A percentile compares a stretch with the other conserved stretches of the same genome.
These are phyloP conservation scores for Eupleurogrammus muticus DNA, from an alignment of 2,797 vertebrate genomes.

Conservation along the genomic window DNA sequence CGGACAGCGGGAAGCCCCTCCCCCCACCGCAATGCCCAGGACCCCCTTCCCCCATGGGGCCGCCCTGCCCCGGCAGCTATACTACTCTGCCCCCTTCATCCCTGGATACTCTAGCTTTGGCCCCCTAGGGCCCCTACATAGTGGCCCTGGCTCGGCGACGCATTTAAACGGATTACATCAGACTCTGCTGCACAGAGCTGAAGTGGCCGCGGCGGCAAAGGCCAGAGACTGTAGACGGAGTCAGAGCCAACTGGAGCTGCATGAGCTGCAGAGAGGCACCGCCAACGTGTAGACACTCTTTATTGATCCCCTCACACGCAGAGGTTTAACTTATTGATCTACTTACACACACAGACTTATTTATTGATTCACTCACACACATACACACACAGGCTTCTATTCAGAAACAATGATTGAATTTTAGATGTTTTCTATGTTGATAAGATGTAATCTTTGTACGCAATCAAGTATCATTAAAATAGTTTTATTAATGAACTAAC, in stretches of 20 bases:
- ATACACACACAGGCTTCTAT: slow-evolving; percentile 12
- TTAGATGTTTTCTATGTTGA: slow-evolving; percentile 70
- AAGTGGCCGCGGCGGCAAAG: slow-evolving; percentile 67
- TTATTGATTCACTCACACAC: background rate
- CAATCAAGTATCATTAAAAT: slow-evolving; percentile 69
- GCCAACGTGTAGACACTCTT: slow-evolving; percentile 82
- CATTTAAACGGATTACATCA: slow-evolving; percentile 92
- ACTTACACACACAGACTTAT: background rate
- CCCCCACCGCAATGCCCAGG: slow-evolving; percentile 72
- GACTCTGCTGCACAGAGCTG: slow-evolving; percentile 88
- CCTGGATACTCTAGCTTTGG: slow-evolving; percentile 91
- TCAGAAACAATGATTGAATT: slow-evolving; percentile 32
- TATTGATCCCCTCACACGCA: background rate
- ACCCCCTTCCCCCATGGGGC: slow-evolving; percentile 85
- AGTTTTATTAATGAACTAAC: slow-evolving; percentile 63
- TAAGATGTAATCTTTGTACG: slow-evolving; percentile 69
- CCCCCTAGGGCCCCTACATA: slow-evolving; percentile 87
- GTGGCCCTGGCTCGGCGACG: slow-evolving; percentile 74
- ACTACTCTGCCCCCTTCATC: slow-evolving; percentile 90
- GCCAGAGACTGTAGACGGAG: slow-evolving; percentile 86
- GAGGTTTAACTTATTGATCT: background rate
- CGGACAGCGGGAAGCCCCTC: slow-evolving; percentile 63
- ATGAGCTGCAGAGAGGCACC: slow-evolving; percentile 91
- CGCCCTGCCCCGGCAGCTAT: slow-evolving; percentile 88
- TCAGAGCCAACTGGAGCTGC: slow-evolving; percentile 86